Evolutionary conservation across 2,113 vertebrate genomes (phyloP), one percentile per base, ranked within the genome.

Genomic region (Eidolon helvum): DNA sequence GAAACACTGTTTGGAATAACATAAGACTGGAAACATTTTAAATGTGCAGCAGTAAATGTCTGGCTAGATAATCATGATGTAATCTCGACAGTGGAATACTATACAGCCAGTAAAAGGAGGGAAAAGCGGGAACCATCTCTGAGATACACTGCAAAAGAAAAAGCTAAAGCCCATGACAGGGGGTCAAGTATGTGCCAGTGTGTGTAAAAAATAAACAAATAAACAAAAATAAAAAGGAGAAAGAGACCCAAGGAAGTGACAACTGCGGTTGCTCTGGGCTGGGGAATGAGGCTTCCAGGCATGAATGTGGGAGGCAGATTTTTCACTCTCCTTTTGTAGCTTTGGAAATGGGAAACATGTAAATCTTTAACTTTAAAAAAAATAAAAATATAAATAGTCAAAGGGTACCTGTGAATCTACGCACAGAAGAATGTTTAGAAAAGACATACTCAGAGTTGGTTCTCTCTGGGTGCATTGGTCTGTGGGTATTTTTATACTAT

Each of bases 111-210:
- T 33, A 89, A 85, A 57, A 93, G 21, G 71, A 63, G 50, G 6
- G 7, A 55, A 26, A 6, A 21, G 48, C 7, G 4, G 4, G n/a
- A 63, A 2, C 28, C 30, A 2, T 7, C 10, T 57, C 61, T 45
- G 33, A 71, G 15, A 72, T 1, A 2, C 5, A 50, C 0, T 8
- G 55, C 38, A 35, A 83, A 90, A 55, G 75, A 48, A 61, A 84
- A 83, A 38, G 14, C 24, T 2, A 35, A 68, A 35, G 11, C 33
- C 15, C 21, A 1, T 21, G 48, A 5, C 5, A 4, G 28, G 22
- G 16, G 28, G 19, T 45, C 57, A 48, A n/a, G n/a, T 4, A 0
- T 40, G 48, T 14, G 24, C 28, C 71, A 0, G 0, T 10, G 10
- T 26, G 11, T n/a, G 50, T 48, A 48, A 48, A 48, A 48, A 50